These are phyloP conservation scores for Zelleria hepariella DNA, from an alignment of 2,888 invertebrate genomes.

Conservation along the genomic window DNA sequence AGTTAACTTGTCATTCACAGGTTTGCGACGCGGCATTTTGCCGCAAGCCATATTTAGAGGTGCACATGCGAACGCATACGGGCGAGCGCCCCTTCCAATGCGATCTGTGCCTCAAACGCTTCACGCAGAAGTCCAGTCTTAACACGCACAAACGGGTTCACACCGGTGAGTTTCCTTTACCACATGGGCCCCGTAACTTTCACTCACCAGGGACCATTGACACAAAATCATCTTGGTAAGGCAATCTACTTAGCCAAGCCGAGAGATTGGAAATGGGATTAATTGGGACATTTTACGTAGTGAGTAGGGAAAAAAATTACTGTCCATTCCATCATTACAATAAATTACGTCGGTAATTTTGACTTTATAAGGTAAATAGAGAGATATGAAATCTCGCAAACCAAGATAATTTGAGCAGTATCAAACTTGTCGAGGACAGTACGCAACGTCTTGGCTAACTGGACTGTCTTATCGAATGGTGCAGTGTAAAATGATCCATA, in stretches of 20 bases:
- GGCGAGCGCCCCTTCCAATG: slow-evolving; percentile 83
- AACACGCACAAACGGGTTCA: slow-evolving; percentile 86
- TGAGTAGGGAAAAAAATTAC: too few species aligned
- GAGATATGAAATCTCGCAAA: too few species aligned
- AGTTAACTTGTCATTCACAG: slow-evolving; percentile 25
- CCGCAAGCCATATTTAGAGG: slow-evolving; percentile 84
- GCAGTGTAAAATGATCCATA: neutral
- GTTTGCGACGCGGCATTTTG: slow-evolving; percentile 84
- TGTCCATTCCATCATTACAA: too few species aligned
- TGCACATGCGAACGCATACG: slow-evolving; percentile 86
- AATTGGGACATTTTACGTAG: too few species aligned
- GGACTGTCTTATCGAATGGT: neutral
- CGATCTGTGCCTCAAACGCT: slow-evolving; percentile 81
- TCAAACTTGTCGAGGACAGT: neutral
- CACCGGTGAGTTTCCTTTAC: slow-evolving; percentile 62
- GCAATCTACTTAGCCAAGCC: neutral
- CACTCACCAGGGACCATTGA: too few species aligned
- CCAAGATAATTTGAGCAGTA: too few species aligned
- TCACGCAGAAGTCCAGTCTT: slow-evolving; percentile 84
- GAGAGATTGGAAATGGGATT: too few species aligned
- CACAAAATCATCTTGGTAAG: neutral
- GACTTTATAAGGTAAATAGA: too few species aligned
- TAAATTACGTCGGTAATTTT: too few species aligned
- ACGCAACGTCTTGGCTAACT: neutral
- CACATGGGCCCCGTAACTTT: neutral